These are phyloP conservation scores for Hyperoplus immaculatus DNA, from an alignment of 2,797 vertebrate genomes.

Conservation along the genomic window DNA sequence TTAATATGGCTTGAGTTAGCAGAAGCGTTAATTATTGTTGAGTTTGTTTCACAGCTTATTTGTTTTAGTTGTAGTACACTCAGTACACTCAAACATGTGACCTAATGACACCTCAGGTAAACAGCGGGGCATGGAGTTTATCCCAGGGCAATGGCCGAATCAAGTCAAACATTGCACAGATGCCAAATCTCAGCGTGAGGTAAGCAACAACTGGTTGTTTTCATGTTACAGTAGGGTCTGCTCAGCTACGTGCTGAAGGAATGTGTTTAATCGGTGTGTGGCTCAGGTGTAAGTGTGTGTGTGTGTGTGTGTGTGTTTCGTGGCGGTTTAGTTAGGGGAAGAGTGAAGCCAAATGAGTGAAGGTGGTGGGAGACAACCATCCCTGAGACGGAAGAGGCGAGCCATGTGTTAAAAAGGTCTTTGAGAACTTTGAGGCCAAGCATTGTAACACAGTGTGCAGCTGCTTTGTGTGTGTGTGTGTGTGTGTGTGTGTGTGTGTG, in stretches of 20 bases:
- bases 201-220: slow-evolving; percentile 31
- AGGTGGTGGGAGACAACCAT: slow-evolving; percentile 53
- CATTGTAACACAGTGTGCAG: slow-evolving; percentile 22
- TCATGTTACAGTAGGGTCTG: slow-evolving; percentile 58
- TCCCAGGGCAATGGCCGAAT: slow-evolving; percentile 40
- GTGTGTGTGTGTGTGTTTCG: not conserved
- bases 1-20: slow-evolving; percentile 74
- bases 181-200: slow-evolving; percentile 44
- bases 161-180: slow-evolving; percentile 47
- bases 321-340: not conserved
- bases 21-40: slow-evolving; percentile 53
- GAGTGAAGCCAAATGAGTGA: slow-evolving; percentile 30
- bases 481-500: not conserved
- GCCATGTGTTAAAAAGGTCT: slow-evolving; percentile 25
- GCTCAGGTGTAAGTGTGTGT: slow-evolving; percentile 28
- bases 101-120: slow-evolving; percentile 60
- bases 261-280: slow-evolving; percentile 35
- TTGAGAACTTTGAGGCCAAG: slow-evolving; percentile 22
- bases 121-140: slow-evolving; percentile 50
- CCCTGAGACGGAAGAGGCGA: slow-evolving; percentile 74
- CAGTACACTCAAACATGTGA: slow-evolving; percentile 40
- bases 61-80: slow-evolving; percentile 31
- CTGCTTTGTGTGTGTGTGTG: slow-evolving; percentile 11
- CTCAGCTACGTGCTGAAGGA: slow-evolving; percentile 36
- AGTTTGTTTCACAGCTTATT: slow-evolving; percentile 65